These are phyloP conservation scores for Liposcelis brunnea DNA, from an alignment of 2,888 invertebrate genomes.

Conservation along the genomic window DNA sequence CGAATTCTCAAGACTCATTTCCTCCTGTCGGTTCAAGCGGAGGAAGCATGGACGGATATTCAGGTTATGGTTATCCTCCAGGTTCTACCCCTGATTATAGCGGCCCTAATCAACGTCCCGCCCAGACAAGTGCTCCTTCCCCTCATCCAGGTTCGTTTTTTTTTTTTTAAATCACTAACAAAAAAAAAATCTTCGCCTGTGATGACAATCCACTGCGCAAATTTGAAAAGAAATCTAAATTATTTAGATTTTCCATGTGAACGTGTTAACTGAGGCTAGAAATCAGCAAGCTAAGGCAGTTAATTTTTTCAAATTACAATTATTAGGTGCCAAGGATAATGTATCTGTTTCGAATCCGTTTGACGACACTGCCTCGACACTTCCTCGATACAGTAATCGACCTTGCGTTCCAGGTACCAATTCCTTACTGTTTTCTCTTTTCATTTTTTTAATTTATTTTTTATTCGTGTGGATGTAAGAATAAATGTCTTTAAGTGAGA, in stretches of 20 bases:
- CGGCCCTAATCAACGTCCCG: constrained; percentile 46
- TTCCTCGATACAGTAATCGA: constrained; percentile 17
- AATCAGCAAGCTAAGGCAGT: constrained; percentile 16
- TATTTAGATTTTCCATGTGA: neutral
- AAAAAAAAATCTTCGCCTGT: neutral
- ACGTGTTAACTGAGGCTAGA: constrained; percentile 4
- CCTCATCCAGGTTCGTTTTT: constrained; percentile 43
- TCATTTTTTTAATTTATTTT: constrained; percentile 10
- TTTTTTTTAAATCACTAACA: no score
- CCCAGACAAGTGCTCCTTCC: constrained; percentile 43
- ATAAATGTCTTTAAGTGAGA: no score
- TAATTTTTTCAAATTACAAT: constrained; percentile 10
- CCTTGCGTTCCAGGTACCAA: constrained; percentile 15
- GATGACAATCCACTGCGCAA: constrained; percentile 9
- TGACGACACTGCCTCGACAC: constrained; percentile 52
- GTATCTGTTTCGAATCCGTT: constrained; percentile 74
- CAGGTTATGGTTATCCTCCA: constrained; percentile 41
- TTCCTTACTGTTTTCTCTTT: constrained; percentile 11
- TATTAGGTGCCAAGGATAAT: constrained; percentile 43
- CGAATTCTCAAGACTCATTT: constrained; percentile 83
- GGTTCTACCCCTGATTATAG: constrained; percentile 43
- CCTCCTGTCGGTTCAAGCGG: constrained; percentile 51
- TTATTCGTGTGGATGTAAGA: constrained; percentile 11
- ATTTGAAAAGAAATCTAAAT: neutral
- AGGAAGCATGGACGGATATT: constrained; percentile 53